Percentiles rank a stretch among this genome's conserved stretches.
Conservation (phyloP, 2,888 invertebrate species). For the Sceliomorpha sp. region DNA sequence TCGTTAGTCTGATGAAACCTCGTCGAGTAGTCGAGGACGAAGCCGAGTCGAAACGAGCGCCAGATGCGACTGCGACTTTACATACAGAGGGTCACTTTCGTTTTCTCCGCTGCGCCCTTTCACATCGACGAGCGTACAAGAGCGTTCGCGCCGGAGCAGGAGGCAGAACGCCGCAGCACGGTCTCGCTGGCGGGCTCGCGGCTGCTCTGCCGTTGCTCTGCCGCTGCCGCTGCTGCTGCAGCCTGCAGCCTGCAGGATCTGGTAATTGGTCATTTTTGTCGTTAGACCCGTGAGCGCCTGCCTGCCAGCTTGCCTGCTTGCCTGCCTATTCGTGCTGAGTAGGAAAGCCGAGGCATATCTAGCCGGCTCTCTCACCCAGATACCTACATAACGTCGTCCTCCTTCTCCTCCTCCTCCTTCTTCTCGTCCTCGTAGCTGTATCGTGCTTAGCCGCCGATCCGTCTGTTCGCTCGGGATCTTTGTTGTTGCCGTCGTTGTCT, state of each 20-base stretch:
- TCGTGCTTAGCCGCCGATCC: slow-evolving; percentile 55
- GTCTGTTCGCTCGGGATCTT: slow-evolving; percentile 58
- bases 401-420: no score
- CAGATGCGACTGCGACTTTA: slow-evolving; percentile 24
- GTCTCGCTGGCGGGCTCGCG: slow-evolving; percentile 14
- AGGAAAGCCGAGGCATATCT: slow-evolving; percentile 24
- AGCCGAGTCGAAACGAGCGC: no score
- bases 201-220: slow-evolving; percentile 4
- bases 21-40: no score
- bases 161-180: slow-evolving; percentile 13
- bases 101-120: slow-evolving; percentile 50
- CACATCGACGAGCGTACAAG: slow-evolving; percentile 24
- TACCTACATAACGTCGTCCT: slow-evolving; percentile 62
- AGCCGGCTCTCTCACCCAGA: slow-evolving; percentile 61
- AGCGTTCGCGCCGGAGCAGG: no score
- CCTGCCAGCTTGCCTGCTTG: no score
- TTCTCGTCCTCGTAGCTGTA: no score
- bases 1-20: slow-evolving; percentile 32
- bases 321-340: slow-evolving; percentile 32
- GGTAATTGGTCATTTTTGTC: slow-evolving; percentile 58
- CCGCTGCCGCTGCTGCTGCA: slow-evolving; percentile 9
- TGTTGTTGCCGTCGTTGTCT: slow-evolving; percentile 45
- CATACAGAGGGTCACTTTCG: slow-evolving; percentile 50
- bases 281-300: slow-evolving; percentile 15
- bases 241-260: slow-evolving; percentile 42